Base-by-base conservation (phyloP, 2,113 vertebrate species). In the Onychostoma macrolepis region DNA sequence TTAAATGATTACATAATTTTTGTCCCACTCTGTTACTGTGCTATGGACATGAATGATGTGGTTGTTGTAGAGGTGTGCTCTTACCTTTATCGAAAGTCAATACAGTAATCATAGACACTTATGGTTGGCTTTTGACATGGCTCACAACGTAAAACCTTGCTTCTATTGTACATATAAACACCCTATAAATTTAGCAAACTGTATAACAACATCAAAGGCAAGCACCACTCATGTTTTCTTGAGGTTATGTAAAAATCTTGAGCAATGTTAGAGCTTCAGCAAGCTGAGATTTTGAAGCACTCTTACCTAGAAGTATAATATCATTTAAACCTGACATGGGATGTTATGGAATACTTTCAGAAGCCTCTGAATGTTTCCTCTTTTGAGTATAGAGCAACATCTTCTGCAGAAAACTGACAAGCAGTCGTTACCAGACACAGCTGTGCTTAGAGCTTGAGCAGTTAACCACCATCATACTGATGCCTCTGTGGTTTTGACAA, bases 401-500 rank as follows among this genome's bases (percentile, higher is more conserved):
- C 6, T 26, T 81, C 41, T 21, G 15, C 8, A 38, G 6, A n/a
- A 85, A 53, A n/a, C 9, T 1, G 11, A 24, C 36, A 28, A 41
- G 28, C 36, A 48, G 19, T 50, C 33, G n/a, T 36, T 56, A 79
- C 21, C 36, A 48, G 50, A 58, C 45, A 80, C 45, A 36, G n/a
- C 63, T 45, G 56, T 84, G 30, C 38, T 71, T 15, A 43, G 8
- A 56, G 48, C 48, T 85, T 74, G 75, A 61, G 19, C 17, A 36
- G 53, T 75, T 71, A 41, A 84, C 74, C 48, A 74, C 43, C 45
- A 72, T 38, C 50, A 0, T 5, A 38, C 50, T 28, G 41, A 80
- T 50, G 85, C 50, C 43, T 75, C 83, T 74, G 67, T n/a, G 41
- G 28, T 50, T 84, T 75, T 67, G 76, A 85, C 85, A 81, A 63